A percentile compares a stretch with the other conserved stretches of the same genome.
Conservation (phyloP, 1,140 invertebrate genomes). For the Ooceraea biroi region DNA sequence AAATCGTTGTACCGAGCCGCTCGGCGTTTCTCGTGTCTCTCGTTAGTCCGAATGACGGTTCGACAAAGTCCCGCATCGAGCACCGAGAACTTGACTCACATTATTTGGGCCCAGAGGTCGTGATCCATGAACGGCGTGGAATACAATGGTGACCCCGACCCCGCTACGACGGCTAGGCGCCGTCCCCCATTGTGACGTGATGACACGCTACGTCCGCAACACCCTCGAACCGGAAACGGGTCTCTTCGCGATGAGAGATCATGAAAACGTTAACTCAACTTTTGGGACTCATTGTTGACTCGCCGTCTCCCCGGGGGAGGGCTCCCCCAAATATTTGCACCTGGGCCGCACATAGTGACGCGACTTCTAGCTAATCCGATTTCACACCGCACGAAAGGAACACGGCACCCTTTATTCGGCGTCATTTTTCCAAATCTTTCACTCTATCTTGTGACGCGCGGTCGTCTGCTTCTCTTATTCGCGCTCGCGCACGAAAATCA, state of each 20-base stretch:
- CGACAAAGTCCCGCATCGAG: conserved; percentile 53
- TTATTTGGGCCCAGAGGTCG: conserved; percentile 68
- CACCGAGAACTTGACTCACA: conserved; percentile 58
- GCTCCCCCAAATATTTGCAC: conserved; percentile 66
- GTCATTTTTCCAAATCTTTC: conserved; percentile 8
- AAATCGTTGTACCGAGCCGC: conserved; percentile 41
- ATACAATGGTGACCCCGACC: conserved; percentile 65
- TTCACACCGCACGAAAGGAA: not conserved
- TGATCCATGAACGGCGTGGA: conserved; percentile 64
- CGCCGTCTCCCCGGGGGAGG: conserved; percentile 29
- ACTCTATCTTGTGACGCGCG: too few relatives aligned
- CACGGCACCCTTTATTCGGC: not conserved
- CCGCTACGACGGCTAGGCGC: conserved; percentile 38
- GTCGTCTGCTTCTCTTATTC: too few relatives aligned
- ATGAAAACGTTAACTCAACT: conserved; percentile 63
- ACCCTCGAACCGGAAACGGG: conserved; percentile 64
- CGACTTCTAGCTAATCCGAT: conserved; percentile 58
- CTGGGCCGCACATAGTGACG: conserved; percentile 31
- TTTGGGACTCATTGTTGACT: conserved; percentile 14
- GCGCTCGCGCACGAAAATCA: conserved; percentile 17
- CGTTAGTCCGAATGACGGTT: conserved; percentile 68
- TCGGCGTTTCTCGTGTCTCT: conserved; percentile 66
- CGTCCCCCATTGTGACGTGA: conserved; percentile 58
- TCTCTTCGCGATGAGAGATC: conserved; percentile 1
- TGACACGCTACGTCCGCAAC: conserved; percentile 40